Evolutionary conservation across 2,888 invertebrate genomes (phyloP).

Genomic region (Amblyjoppa proteus): DNA sequence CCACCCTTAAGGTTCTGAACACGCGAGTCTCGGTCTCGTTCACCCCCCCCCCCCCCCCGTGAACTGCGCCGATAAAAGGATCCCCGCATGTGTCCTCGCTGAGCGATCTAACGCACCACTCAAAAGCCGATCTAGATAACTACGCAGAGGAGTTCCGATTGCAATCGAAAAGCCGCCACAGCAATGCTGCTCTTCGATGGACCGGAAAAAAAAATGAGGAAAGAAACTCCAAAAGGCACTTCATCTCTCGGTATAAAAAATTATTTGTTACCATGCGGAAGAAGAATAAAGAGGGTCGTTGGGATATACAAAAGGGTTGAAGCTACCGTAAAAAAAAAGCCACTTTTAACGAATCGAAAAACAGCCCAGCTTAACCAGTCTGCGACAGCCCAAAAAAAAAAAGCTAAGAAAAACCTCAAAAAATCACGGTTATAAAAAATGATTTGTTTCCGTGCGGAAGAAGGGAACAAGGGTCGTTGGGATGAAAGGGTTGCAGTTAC

Average conservation of each 20-base stretch:
- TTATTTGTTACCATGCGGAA: background rate
- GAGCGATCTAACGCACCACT: slow-evolving; percentile 39
- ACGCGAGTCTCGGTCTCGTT: slow-evolving; percentile 7
- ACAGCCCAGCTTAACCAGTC: background rate
- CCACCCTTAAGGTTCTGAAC: slow-evolving; percentile 15
- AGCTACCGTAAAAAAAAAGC: background rate
- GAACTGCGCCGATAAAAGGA: slow-evolving; percentile 29
- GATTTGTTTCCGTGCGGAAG: background rate
- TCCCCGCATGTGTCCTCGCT: slow-evolving; percentile 39
- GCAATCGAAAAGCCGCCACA: slow-evolving; percentile 67
- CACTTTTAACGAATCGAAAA: background rate
- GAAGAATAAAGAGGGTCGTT: background rate
- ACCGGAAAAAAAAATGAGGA: slow-evolving; percentile 32
- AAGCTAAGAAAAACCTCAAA: no score
- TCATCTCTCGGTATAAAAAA: background rate
- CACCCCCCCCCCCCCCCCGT: slow-evolving; percentile 13
- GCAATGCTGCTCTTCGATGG: slow-evolving; percentile 14
- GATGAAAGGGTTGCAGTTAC: background rate
- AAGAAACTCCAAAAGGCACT: background rate
- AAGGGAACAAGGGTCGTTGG: no score
- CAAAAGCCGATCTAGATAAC: slow-evolving; percentile 75
- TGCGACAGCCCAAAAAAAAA: background rate
- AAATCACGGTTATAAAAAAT: background rate
- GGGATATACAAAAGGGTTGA: background rate
- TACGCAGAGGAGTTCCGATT: slow-evolving; percentile 65